Evolutionary conservation across 23 tunicate species (phyloP).

Genomic region (Clavelina lepadiformis): DNA sequence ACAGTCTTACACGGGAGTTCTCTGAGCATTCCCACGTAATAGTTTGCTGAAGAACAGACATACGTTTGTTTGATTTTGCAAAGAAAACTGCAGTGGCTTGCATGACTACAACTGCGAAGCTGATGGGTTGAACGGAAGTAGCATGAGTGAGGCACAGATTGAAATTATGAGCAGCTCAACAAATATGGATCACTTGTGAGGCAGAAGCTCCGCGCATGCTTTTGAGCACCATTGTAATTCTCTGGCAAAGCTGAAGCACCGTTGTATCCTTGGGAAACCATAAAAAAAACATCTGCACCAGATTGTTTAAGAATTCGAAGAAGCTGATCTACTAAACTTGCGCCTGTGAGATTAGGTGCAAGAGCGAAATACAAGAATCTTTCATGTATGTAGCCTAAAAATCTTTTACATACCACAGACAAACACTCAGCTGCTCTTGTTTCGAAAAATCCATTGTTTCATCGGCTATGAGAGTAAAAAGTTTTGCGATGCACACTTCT

Average conservation of each 20-base stretch:
- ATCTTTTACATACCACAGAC: background rate
- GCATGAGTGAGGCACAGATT: background rate
- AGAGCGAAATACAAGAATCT: background rate
- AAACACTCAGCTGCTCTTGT: background rate
- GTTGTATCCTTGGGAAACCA: background rate
- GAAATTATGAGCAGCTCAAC: too few relatives aligned
- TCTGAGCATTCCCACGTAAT: background rate
- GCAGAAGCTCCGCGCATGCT: background rate
- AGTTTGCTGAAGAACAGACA: background rate
- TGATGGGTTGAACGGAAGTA: background rate
- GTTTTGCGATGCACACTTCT: slow-evolving; percentile 1
- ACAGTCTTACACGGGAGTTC: background rate
- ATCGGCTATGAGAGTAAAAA: background rate
- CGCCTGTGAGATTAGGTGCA: background rate
- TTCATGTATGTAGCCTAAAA: background rate
- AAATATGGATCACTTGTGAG: too few relatives aligned
- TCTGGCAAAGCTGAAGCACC: background rate
- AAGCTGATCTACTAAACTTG: background rate
- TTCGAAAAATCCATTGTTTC: background rate
- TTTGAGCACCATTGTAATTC: background rate
- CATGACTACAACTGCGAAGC: background rate
- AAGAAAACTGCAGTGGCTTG: background rate
- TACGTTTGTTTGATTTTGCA: background rate
- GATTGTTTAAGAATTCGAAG: background rate
- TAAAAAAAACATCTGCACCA: background rate